phyloP scores from a whole-genome alignment of 2,113 vertebrate species.

The Peromyscus californicus region DNA sequence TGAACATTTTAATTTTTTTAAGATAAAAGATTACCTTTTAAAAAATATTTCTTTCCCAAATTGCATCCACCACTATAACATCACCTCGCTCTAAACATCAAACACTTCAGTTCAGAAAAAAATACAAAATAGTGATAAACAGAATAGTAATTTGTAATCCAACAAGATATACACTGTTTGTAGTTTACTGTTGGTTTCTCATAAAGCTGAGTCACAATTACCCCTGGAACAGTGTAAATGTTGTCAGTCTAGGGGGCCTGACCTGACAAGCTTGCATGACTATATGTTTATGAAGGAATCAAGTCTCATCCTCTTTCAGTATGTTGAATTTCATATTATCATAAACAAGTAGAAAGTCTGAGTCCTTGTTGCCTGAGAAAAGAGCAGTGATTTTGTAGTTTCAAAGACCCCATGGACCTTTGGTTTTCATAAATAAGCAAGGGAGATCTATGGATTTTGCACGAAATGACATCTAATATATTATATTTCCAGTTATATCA shows the following conservation, averaged over 20 bases:
- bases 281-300: slow-evolving; percentile 15
- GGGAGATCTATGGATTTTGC: not conserved
- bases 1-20: not conserved
- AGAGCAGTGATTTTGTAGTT: not conserved
- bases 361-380: slow-evolving; percentile 19
- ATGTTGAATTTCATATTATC: slow-evolving; percentile 22
- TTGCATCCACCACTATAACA: not conserved
- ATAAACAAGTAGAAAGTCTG: slow-evolving; percentile 9
- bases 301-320: not conserved
- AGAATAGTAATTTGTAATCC: slow-evolving; percentile 14
- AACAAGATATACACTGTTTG: not conserved
- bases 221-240: not conserved
- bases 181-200: not conserved
- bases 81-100: not conserved
- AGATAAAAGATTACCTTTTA: not conserved
- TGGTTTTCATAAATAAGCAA: not conserved
- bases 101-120: slow-evolving; percentile 41
- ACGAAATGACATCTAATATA: slow-evolving; percentile 18
- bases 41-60: not conserved
- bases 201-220: slow-evolving; percentile 29
- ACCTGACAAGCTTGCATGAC: not conserved
- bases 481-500: not conserved
- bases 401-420: not conserved
- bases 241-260: not conserved
- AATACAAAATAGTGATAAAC: not conserved